Evolutionary conservation across 2,113 vertebrate genomes (phyloP).

Genomic region (Gnathonemus echidnorhynchus): DNA sequence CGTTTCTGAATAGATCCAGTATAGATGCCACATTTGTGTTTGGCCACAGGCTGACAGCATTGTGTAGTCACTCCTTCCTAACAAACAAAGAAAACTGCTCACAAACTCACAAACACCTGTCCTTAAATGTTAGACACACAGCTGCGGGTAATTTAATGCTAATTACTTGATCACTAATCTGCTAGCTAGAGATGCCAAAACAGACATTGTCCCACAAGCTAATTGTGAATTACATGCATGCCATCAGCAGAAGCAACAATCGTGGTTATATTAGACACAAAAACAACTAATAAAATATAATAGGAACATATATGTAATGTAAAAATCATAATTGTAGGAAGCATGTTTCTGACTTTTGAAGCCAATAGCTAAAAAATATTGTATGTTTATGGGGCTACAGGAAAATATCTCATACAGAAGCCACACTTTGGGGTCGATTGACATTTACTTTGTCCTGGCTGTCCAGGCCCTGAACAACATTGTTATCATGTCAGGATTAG

Average conservation of each 20-base stretch:
- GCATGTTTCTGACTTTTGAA: not conserved
- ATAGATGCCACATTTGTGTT: not conserved
- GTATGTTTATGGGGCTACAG: not conserved
- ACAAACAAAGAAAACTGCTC: not conserved
- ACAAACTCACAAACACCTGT: not conserved
- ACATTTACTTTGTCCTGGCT: not conserved
- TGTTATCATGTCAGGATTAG: not conserved
- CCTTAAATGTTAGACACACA: not conserved
- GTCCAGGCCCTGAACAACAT: not conserved
- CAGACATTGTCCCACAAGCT: conserved; percentile 8
- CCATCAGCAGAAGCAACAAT: not conserved
- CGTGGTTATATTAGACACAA: not conserved
- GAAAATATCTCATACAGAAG: not conserved
- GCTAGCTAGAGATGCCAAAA: not conserved
- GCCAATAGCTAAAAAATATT: not conserved
- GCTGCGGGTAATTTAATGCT: not conserved
- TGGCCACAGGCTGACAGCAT: not conserved
- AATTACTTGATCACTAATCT: not conserved
- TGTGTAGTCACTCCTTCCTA: not conserved
- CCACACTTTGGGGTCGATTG: not conserved
- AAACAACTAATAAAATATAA: not conserved
- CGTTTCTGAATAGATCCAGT: not conserved
- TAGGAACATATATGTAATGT: not conserved
- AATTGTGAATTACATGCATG: not conserved
- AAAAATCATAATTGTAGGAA: not conserved